A percentile compares a stretch with the other conserved stretches of the same genome.
Conservation (phyloP, 2,797 vertebrate species). For the Myripristis jacobus region DNA sequence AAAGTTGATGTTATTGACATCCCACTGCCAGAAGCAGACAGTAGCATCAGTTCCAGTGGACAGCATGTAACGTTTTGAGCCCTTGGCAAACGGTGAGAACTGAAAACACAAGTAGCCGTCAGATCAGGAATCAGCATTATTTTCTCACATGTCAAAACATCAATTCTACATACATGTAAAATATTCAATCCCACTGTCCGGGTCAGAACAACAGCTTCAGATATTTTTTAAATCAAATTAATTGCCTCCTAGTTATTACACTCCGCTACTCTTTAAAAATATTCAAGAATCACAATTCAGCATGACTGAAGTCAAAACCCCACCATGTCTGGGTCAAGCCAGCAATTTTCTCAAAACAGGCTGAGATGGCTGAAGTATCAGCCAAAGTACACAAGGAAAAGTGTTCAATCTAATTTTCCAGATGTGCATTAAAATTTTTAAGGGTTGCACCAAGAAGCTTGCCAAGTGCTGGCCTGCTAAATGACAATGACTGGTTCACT, state of each 20-base stretch:
- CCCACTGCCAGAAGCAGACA: constrained; percentile 99
- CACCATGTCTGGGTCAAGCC: not conserved
- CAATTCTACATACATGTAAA: not conserved
- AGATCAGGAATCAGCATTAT: not conserved
- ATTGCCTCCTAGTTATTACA: too few relatives aligned
- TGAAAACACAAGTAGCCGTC: constrained; percentile 67
- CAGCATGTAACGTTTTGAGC: constrained; percentile 94
- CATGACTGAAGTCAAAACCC: not conserved
- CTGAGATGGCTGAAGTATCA: not conserved
- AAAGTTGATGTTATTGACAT: constrained; percentile 91
- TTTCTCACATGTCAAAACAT: not conserved
- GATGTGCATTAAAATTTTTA: not conserved
- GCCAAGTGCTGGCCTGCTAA: not conserved
- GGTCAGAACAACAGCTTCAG: not conserved
- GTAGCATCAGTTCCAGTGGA: constrained; percentile 98
- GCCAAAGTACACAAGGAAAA: not conserved
- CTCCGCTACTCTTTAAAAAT: too few relatives aligned
- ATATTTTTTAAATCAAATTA: not conserved
- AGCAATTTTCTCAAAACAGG: not conserved
- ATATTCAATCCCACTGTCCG: not conserved
- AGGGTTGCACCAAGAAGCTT: not conserved
- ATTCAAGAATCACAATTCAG: too few relatives aligned
- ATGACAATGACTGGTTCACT: constrained; percentile 3
- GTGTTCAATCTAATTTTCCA: not conserved
- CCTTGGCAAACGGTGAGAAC: constrained; percentile 98